Conservation (phyloP, 23 tunicate species). For the Halocynthia aurantium region DNA sequence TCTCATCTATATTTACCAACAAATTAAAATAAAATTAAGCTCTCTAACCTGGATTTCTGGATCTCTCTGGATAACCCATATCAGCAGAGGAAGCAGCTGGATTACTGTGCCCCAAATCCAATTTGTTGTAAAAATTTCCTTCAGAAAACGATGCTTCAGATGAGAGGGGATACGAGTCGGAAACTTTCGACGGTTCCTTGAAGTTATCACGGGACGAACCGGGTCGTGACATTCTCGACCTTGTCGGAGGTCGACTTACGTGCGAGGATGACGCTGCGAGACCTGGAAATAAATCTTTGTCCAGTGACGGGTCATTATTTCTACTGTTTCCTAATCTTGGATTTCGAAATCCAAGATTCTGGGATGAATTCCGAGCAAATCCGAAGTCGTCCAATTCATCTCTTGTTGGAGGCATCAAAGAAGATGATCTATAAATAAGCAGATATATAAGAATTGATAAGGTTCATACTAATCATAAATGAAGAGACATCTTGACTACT, state of each 20-base stretch:
- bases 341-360: background rate
- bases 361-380: slow-evolving; percentile 4
- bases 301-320: background rate
- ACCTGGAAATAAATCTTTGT: too few relatives aligned
- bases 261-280: slow-evolving; percentile 1
- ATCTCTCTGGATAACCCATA: background rate
- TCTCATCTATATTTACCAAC: background rate
- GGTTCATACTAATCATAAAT: background rate
- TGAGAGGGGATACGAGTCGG: background rate
- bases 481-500: too few relatives aligned
- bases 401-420: background rate
- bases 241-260: slow-evolving; percentile 12
- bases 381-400: slow-evolving; percentile 11
- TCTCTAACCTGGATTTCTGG: background rate
- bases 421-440: background rate
- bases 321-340: background rate
- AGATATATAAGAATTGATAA: background rate
- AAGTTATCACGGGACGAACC: background rate
- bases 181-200: background rate
- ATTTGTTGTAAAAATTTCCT: slow-evolving; percentile 21
- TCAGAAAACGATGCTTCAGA: background rate
- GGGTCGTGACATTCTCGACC: slow-evolving; percentile 3
- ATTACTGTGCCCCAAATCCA: slow-evolving; percentile 1
- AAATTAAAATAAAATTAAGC: background rate
- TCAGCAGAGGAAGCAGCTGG: background rate